phyloP scores from a whole-genome alignment of 1,140 invertebrate species.

The Araneus ventricosus region DNA sequence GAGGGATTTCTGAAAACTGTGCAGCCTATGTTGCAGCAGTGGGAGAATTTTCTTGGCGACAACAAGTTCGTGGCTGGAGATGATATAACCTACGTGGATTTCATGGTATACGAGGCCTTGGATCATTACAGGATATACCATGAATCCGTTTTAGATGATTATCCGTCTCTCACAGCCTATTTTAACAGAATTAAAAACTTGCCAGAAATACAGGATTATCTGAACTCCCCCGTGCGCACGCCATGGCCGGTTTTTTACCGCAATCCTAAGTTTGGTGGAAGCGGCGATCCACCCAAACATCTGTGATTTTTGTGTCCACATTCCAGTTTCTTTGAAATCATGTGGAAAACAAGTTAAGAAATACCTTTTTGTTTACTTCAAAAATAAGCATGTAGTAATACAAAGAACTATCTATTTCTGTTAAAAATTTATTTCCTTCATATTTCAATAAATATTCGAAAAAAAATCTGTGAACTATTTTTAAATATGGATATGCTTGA shows the following conservation, averaged over 20 bases:
- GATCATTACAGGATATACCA: slow-evolving; percentile 80
- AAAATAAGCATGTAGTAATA: no score
- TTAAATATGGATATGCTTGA: no score
- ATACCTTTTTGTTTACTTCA: no score
- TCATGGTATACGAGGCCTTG: no score
- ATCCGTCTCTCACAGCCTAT: slow-evolving; percentile 80
- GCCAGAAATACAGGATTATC: slow-evolving; percentile 79
- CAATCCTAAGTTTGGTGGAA: slow-evolving; percentile 79
- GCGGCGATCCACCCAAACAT: slow-evolving; percentile 34
- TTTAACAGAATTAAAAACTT: slow-evolving; percentile 79
- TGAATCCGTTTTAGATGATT: slow-evolving; percentile 79
- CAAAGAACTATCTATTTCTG: no score
- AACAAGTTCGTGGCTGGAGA: slow-evolving; percentile 80
- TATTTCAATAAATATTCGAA: no score
- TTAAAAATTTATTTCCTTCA: no score
- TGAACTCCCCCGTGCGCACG: slow-evolving; percentile 79
- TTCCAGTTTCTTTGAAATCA: no score
- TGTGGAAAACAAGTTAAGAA: no score
- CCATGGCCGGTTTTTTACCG: slow-evolving; percentile 78
- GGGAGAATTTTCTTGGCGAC: slow-evolving; percentile 80
- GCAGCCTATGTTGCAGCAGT: slow-evolving; percentile 78
- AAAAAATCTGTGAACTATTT: no score
- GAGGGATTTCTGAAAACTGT: slow-evolving; percentile 77
- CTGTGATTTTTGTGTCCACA: no score
- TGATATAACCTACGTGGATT: no score